Base-by-base conservation (phyloP, 2,797 vertebrate species). In the Myiothlypis coronata region DNA sequence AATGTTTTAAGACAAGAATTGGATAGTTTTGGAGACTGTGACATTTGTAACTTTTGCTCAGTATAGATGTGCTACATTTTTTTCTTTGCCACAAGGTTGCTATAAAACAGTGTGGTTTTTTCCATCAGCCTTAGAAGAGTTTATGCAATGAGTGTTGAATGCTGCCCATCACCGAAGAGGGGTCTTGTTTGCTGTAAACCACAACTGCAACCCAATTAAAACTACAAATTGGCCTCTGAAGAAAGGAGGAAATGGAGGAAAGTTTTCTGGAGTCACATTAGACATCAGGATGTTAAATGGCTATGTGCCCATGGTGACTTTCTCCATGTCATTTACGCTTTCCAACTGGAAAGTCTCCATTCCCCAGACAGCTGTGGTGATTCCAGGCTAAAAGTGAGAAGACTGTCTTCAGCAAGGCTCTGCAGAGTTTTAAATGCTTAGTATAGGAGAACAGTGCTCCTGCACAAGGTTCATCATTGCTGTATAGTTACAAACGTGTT, bases 21-120 rank as follows among this genome's bases (percentile, higher is more conserved):
- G 14, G 32, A 44, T 90, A 16, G 14, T 78, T 28, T 6, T 12
- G 32, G 46, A 43, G 30, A 71, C 44, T 57, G 10, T 53, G 44
- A 80, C 28, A 12, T 84, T 69, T 55, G 1, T 37, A 57, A 65
- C 27, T 76, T 52, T 69, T 81, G 52, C 55, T 84, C 37, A 15
- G 15, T 53, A 13, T 24, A 49, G 32, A 52, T 39, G 6, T 8
- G 18, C 68, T 52, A 41, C 5, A 26, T 56, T 83, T 91, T 78
- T 78, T 69, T 32, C 11, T 75, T 90, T 79, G 19, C n/a, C 35
- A 59, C 22, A 34, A 77, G 22, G 8, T 4, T 67, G 52, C 30
- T 30, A 59, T 61, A 52, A 71, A 80, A 9, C 0, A 4, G 8
- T 49, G 20, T 0, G 0, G 0, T 11, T 49, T 72, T 74, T 80